Percentiles rank a stretch among this genome's conserved stretches.
Evolutionary conservation across 2,797 vertebrate genomes (phyloP).

Genomic region (Leucoraja ocellata): DNA sequence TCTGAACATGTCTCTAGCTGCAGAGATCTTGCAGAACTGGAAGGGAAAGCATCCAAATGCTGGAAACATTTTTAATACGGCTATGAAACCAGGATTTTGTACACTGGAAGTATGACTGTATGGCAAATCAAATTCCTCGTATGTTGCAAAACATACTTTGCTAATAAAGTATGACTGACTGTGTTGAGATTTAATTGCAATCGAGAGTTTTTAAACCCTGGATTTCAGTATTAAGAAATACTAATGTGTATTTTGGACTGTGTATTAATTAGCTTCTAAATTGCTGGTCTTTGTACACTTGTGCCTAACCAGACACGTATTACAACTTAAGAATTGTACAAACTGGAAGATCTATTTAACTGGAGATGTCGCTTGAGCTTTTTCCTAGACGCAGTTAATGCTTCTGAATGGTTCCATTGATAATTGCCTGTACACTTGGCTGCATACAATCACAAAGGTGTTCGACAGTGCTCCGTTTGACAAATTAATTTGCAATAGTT

Average conservation of each 20-base stretch:
- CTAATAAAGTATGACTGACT: too few relatives aligned
- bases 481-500: too few relatives aligned
- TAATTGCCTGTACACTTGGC: background rate
- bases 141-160: too few relatives aligned
- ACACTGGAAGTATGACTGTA: too few relatives aligned
- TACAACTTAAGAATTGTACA: background rate
- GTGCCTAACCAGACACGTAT: background rate
- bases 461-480: background rate
- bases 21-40: background rate
- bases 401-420: conserved; percentile 5
- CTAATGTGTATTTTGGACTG: background rate
- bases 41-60: background rate
- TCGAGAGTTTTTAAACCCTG: background rate
- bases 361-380: background rate
- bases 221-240: background rate
- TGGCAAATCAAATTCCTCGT: too few relatives aligned
- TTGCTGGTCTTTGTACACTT: background rate
- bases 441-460: background rate
- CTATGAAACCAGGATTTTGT: background rate
- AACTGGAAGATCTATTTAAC: background rate
- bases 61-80: background rate
- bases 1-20: background rate
- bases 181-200: background rate
- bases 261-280: background rate
- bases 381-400: background rate